Evolutionary conservation across 2,113 vertebrate species (phyloP), one percentile per base, ranked within the genome.

Genomic region (Coreoperca whiteheadi): DNA sequence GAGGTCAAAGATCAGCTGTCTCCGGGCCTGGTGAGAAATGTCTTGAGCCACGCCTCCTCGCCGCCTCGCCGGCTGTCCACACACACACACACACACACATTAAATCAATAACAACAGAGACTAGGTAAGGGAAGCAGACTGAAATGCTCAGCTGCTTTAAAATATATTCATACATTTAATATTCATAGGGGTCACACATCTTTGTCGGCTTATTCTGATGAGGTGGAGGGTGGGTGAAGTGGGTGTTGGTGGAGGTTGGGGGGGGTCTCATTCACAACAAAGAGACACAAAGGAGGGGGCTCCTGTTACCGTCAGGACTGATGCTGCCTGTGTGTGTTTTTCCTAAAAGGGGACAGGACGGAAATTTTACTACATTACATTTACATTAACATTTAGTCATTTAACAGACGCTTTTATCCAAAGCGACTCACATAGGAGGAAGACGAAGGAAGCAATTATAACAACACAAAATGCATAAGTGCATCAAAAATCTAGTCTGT

Each of bases 141-240:
- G 46, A 77, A 34, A 77, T 32, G 3, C 43, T 83, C 57, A 63
- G 63, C 77, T 82, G 57, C 37, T 70, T 66, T 71, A 25, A 75
- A 83, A 79, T 76, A 14, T 69, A 74, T 70, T 68, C 59, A 46
- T 14, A 30, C 21, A 83, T 85, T 87, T 69, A 76, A 76, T 91
- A 85, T 88, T 91, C 79, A 87, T 81, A 73, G 39, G 15, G 25
- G 63, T 81, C 64, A 41, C 51, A 43, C 21, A 20, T 81, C 77
- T 68, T 83, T 91, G 86, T 88, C 69, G 80, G 37, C 25, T 64
- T 65, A 23, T 76, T 60, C 34, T 67, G 68, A 66, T 0, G 3
- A 50, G 18, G 34, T 21, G 1, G 50, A n/a, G 21, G 48, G 25
- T 3, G 28, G 21, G 23, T 64, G 61, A 10, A 37, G n/a, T 30